Percentiles rank a stretch among this genome's conserved stretches.
These are phyloP conservation scores for Dasyornis broadbenti DNA, from an alignment of 2,113 vertebrate species.

Conservation along the genomic window DNA sequence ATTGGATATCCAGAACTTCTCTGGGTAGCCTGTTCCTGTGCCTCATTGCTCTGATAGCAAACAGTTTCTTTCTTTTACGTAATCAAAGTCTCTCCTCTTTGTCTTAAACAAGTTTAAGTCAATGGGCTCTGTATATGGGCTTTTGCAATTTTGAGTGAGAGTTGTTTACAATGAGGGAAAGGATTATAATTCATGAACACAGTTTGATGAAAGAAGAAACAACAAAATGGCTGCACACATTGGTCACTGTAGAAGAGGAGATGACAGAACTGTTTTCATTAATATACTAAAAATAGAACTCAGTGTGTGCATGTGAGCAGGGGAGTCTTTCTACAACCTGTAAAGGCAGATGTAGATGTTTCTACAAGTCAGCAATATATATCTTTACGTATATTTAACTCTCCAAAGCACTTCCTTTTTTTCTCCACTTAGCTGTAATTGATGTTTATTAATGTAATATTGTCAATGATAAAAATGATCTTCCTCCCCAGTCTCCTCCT, in stretches of 20 bases:
- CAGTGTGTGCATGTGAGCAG: accelerated
- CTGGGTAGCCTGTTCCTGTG: not conserved
- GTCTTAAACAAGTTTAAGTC: not conserved
- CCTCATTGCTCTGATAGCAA: no score
- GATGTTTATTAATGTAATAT: not conserved
- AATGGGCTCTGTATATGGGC: not conserved
- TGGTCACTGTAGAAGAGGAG: not conserved
- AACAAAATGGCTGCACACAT: not conserved
- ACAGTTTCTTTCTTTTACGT: not conserved
- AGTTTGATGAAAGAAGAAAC: not conserved
- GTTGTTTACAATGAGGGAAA: not conserved
- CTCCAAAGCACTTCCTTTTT: not conserved
- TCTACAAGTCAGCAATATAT: not conserved
- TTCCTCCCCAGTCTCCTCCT: not conserved
- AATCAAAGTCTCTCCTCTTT: not conserved
- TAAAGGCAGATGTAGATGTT: not conserved
- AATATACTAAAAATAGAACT: not conserved
- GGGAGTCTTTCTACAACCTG: not conserved
- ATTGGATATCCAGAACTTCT: not conserved
- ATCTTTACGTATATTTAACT: not conserved
- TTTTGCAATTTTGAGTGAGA: not conserved
- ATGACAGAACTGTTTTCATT: not conserved
- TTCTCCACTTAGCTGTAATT: not conserved
- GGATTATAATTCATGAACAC: not conserved
- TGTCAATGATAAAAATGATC: not conserved